Conservation (phyloP, 2,888 invertebrate species). For the Cryptus viduatorius region DNA sequence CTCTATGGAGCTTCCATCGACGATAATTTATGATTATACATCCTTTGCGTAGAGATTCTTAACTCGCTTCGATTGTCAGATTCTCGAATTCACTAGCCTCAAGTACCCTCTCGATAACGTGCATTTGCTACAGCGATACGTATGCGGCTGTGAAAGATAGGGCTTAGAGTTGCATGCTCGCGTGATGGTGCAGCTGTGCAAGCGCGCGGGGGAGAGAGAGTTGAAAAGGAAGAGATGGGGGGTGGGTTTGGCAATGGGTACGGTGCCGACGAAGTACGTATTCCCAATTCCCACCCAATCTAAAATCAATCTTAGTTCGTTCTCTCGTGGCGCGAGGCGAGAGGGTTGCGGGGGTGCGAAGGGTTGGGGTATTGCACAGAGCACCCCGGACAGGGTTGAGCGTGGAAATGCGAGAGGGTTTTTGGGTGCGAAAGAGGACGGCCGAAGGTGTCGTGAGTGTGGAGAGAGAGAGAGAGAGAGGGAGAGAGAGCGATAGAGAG, state of each 20-base stretch:
- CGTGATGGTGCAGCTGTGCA: constrained; percentile 58
- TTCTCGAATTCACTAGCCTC: background rate
- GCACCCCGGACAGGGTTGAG: constrained; percentile 43
- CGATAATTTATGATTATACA: background rate
- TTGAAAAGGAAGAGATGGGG: constrained; percentile 9
- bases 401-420: constrained; percentile 40
- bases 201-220: constrained; percentile 48
- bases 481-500: constrained; percentile 41
- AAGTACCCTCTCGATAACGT: constrained; percentile 34
- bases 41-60: background rate
- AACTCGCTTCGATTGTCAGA: background rate
- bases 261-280: constrained; percentile 73
- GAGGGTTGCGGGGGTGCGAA: constrained; percentile 13
- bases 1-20: background rate
- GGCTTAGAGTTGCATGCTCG: constrained; percentile 49
- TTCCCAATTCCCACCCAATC: constrained; percentile 83
- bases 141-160: constrained; percentile 66
- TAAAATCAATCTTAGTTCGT: constrained; percentile 84
- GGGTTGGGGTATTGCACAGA: constrained; percentile 21
- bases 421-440: constrained; percentile 32
- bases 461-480: constrained; percentile 39
- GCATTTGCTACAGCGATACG: constrained; percentile 20
- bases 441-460: constrained; percentile 49
- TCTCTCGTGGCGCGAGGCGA: constrained; percentile 76
- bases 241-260: constrained; percentile 39